Percentiles rank a stretch among this genome's conserved stretches.
Evolutionary conservation across 2,888 invertebrate species (phyloP).

Genomic region (Molorchus minor): DNA sequence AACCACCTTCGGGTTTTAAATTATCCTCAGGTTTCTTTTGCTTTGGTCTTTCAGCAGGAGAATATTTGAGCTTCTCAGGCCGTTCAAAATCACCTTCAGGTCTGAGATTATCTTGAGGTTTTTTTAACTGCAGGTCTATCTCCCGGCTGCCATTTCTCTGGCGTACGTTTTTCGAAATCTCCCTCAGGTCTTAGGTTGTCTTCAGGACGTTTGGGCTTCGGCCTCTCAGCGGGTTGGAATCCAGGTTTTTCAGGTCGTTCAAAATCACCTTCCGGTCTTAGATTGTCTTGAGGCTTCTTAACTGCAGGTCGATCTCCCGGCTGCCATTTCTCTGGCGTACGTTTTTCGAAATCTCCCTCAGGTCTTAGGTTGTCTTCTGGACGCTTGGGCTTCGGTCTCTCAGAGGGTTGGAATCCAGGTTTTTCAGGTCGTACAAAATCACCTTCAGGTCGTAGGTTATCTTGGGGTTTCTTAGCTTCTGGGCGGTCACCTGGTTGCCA

Average conservation of each 20-base stretch:
- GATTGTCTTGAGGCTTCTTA: constrained; percentile 63
- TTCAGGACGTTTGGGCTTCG: constrained; percentile 67
- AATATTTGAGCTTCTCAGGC: constrained; percentile 61
- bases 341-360: constrained; percentile 62
- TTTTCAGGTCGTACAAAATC: constrained; percentile 64
- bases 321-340: constrained; percentile 58
- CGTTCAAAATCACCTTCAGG: constrained; percentile 67
- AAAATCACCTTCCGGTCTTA: constrained; percentile 64
- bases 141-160: constrained; percentile 63
- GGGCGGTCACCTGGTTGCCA: constrained; percentile 54
- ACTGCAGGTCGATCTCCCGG: constrained; percentile 61
- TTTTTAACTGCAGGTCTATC: constrained; percentile 64
- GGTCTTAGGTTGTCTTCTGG: constrained; percentile 60
- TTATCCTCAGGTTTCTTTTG: constrained; percentile 66
- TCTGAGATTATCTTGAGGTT: constrained; percentile 68
- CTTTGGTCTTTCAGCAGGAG: constrained; percentile 60
- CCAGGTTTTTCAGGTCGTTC: constrained; percentile 50
- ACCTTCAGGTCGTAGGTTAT: constrained; percentile 69
- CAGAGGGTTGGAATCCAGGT: constrained; percentile 57
- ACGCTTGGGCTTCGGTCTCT: constrained; percentile 55
- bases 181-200: constrained; percentile 70
- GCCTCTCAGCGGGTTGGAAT: constrained; percentile 53
- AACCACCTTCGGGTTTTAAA: constrained; percentile 66
- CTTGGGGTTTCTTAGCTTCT: constrained; percentile 52
- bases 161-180: constrained; percentile 63